Percentiles rank a stretch among this genome's conserved stretches.
phyloP scores from a whole-genome alignment of 1,140 invertebrate genomes.

The Sitobion miscanthi region DNA sequence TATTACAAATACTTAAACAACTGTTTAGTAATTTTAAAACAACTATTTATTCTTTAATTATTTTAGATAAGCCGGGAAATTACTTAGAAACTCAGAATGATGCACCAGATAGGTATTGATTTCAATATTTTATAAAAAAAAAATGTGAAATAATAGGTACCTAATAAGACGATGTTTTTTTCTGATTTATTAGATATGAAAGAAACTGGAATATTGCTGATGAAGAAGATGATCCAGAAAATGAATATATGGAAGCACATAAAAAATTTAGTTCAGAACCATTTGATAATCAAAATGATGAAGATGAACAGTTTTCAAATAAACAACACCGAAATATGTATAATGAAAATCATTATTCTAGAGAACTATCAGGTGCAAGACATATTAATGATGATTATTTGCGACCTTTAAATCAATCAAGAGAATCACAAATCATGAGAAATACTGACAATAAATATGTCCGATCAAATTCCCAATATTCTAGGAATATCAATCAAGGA shows the following conservation, averaged over 20 bases:
- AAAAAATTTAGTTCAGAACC: constrained; percentile 51
- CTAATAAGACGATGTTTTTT: background rate
- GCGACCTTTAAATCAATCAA: constrained; percentile 7
- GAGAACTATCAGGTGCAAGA: background rate
- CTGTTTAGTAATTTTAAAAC: background rate
- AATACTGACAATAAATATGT: constrained; percentile 24
- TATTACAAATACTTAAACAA: background rate
- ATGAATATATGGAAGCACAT: constrained; percentile 53
- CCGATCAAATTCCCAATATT: background rate
- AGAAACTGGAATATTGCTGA: constrained; percentile 44
- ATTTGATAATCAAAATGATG: constrained; percentile 14
- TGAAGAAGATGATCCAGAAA: constrained; percentile 49
- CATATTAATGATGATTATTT: constrained; percentile 6
- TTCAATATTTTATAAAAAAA: background rate
- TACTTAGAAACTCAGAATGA: background rate
- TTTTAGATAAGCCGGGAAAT: constrained; percentile 26
- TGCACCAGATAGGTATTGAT: constrained; percentile 23
- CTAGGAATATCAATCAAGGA: constrained; percentile 7
- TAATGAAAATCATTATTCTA: constrained; percentile 43
- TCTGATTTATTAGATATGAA: constrained; percentile 20
- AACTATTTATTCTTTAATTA: background rate
- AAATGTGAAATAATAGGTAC: background rate
- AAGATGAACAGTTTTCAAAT: constrained; percentile 31
- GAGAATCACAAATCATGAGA: background rate
- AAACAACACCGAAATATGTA: background rate